These are phyloP conservation scores for Eupithecia insigniata DNA, from an alignment of 2,888 invertebrate species.

Conservation along the genomic window DNA sequence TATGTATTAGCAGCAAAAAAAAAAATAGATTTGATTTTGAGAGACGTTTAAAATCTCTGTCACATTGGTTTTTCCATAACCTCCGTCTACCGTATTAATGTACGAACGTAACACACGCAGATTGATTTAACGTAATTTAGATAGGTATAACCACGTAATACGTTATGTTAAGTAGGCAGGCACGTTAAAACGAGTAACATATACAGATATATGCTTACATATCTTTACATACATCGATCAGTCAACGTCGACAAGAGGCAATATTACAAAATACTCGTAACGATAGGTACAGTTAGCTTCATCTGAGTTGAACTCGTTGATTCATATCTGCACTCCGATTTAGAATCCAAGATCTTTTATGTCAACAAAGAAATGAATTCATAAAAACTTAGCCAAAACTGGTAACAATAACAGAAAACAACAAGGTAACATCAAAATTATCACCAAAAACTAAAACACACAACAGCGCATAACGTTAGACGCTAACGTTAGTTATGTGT, in stretches of 20 bases:
- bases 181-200: background rate
- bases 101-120: background rate
- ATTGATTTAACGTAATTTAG: background rate
- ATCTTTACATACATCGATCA: constrained; percentile 2
- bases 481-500: too few species aligned
- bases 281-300: background rate
- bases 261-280: background rate
- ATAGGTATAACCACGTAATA: constrained; percentile 6
- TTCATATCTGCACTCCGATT: too few species aligned
- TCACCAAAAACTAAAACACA: too few species aligned
- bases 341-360: too few species aligned
- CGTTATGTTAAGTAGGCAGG: constrained; percentile 2
- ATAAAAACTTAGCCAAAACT: too few species aligned
- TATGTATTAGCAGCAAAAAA: too few species aligned
- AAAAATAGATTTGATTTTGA: too few species aligned
- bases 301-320: background rate
- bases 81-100: background rate
- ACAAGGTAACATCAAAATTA: too few species aligned
- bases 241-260: background rate
- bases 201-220: background rate
- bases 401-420: too few species aligned
- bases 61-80: background rate
- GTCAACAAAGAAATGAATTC: too few species aligned
- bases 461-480: too few species aligned
- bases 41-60: background rate